These are phyloP conservation scores for Caenorhabditis becei DNA, from an alignment of 2,888 invertebrate genomes.

Conservation along the genomic window DNA sequence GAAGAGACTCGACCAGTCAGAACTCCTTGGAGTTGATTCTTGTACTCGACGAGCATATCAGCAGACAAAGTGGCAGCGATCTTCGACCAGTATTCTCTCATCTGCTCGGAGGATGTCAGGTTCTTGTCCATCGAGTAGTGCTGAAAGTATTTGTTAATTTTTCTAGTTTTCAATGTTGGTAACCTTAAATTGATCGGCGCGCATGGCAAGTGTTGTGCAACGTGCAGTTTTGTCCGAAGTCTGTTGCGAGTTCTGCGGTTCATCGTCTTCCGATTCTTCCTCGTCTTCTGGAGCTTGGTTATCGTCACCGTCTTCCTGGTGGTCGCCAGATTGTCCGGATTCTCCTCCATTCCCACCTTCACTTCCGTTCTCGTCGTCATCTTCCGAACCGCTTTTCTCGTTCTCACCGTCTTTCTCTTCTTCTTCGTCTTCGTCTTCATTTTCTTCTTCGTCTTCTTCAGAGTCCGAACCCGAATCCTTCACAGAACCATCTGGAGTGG, in stretches of 20 bases:
- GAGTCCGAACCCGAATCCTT: background rate
- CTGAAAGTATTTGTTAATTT: background rate
- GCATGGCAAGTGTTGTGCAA: too few relatives aligned
- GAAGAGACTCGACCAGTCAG: conserved; percentile 35
- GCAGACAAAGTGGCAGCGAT: background rate
- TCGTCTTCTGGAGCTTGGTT: background rate
- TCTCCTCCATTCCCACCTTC: background rate
- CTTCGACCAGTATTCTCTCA: conserved; percentile 23
- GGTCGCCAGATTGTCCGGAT: background rate
- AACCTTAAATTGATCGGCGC: too few relatives aligned
- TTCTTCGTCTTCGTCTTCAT: background rate
- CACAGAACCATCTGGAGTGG: too few relatives aligned
- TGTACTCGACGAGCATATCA: conserved; percentile 18
- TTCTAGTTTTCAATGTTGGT: too few relatives aligned
- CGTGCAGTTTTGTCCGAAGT: too few relatives aligned
- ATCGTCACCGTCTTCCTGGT: background rate
- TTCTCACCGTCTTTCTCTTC: background rate
- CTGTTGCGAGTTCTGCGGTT: too few relatives aligned
- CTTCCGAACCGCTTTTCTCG: background rate
- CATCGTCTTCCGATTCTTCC: too few relatives aligned
- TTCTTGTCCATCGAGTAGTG: background rate
- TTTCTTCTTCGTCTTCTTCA: background rate
- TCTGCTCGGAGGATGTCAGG: conserved; percentile 2
- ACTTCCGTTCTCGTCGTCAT: background rate
- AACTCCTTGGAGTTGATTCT: conserved; percentile 12